Evolutionary conservation across 2,888 invertebrate species (phyloP), one percentile per base, ranked within the genome.

Genomic region (Pilophorus perplexus): DNA sequence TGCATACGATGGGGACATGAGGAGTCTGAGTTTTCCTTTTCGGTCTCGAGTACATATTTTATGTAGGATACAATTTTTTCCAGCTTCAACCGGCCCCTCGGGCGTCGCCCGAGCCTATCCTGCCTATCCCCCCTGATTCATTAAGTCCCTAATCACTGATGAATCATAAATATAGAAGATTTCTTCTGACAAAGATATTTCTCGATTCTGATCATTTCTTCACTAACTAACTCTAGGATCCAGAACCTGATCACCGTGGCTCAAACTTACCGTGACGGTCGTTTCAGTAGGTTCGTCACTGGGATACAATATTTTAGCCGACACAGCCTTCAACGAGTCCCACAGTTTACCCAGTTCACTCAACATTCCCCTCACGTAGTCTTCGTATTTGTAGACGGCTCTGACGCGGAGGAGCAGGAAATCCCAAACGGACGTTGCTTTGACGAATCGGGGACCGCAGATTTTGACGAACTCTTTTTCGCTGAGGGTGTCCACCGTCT

Each of bases 341-440:
- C 77, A 70, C 3, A 78, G 70, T 40, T 71, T 71, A 33, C 75
- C 75, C 5, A 78, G 67, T 62, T 78, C 77, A 6, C 69, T 67
- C 20, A 77, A 60, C 22, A 78, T 75, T 10, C 72, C 75, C 55
- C 73, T 71, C 1, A 76, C 74, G 74, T 6, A 76, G 74, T 64
- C 77, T 76, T 2, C 77, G 74, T 69, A 75, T 75, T 1, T 57
- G 12, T 42, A 48, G 40, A 54, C 64, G 16, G 74, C 72, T 69
- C 78, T 76, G 25, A 76, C 75, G 66, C 79, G 77, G 74, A 78
- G 75, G 67, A 79, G 70, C 57, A 80, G 73, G 67, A 79, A 77
- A 66, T 80, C 79, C 79, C 79, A 80, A n/a, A 77, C 71, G 0
- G 77, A 76, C 62, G 79, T 74, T 16, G 75, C 74, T 50, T 76